These are phyloP conservation scores for Propithecus coquereli DNA, from an alignment of 2,113 vertebrate genomes.

Conservation along the genomic window DNA sequence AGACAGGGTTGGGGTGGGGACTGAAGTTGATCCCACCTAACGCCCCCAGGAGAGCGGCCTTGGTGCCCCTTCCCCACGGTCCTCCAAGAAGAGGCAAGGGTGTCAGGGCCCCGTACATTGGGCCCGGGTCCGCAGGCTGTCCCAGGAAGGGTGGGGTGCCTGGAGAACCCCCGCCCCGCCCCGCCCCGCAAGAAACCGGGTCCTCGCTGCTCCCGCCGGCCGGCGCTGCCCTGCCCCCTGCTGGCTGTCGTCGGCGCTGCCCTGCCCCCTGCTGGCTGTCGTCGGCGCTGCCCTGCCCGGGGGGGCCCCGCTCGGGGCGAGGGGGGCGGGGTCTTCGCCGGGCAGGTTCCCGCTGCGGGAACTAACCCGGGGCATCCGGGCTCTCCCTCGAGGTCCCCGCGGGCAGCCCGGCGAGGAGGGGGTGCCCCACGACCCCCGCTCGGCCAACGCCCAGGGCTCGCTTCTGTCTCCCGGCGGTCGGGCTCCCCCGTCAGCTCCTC, in stretches of 20 bases:
- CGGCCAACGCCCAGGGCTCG: background rate
- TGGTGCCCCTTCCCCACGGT: background rate
- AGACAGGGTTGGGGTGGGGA: too few relatives aligned
- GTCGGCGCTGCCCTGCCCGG: background rate
- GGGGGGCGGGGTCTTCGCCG: too few relatives aligned
- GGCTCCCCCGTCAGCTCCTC: background rate
- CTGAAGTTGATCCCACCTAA: background rate
- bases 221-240: background rate
- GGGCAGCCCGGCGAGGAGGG: too few relatives aligned
- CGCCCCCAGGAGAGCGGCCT: background rate
- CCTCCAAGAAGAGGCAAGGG: too few relatives aligned
- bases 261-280: constrained; percentile 32
- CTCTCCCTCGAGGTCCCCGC: background rate
- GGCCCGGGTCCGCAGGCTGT: background rate
- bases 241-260: background rate
- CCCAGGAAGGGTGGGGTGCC: too few relatives aligned
- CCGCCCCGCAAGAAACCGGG: background rate
- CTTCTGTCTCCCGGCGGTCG: background rate
- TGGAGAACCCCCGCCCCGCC: too few relatives aligned
- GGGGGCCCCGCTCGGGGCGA: too few relatives aligned
- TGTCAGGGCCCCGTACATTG: background rate
- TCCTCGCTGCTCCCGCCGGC: background rate
- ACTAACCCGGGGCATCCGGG: background rate
- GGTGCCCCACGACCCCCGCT: background rate
- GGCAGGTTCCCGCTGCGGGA: too few relatives aligned